Evolutionary conservation across 2,888 invertebrate species (phyloP).

Genomic region (Acronicta alni): DNA sequence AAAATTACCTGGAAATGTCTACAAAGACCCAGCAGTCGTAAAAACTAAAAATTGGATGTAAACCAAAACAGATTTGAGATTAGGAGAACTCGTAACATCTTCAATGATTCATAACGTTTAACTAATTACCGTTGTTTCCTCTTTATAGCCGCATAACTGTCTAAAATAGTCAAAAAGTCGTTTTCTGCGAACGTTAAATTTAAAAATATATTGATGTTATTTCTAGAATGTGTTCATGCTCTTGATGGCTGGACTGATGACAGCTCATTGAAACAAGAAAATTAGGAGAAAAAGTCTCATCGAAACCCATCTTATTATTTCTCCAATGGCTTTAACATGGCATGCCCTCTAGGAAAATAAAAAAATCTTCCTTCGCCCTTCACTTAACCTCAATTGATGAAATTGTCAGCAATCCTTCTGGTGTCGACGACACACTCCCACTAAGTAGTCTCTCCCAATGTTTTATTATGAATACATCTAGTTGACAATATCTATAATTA

Average conservation of each 20-base stretch:
- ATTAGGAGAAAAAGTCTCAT: constrained; percentile 12
- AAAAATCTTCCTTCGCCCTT: no score
- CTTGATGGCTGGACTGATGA: constrained; percentile 7
- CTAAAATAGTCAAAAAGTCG: constrained; percentile 21
- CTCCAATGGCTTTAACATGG: constrained; percentile 10
- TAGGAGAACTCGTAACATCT: constrained; percentile 42
- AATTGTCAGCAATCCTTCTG: constrained; percentile 32
- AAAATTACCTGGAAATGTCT: constrained; percentile 33
- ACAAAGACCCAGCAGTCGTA: constrained; percentile 40
- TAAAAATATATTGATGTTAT: constrained; percentile 28
- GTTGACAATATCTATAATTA: no score
- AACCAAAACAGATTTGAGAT: constrained; percentile 48
- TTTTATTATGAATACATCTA: not conserved
- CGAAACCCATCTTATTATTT: constrained; percentile 13
- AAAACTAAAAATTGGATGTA: constrained; percentile 51
- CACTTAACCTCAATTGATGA: constrained; percentile 34
- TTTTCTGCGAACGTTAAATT: constrained; percentile 32
- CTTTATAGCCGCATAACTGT: constrained; percentile 19
- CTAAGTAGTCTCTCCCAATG: constrained; percentile 31
- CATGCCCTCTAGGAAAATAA: no score
- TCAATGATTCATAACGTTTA: constrained; percentile 42
- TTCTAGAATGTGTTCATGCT: constrained; percentile 36
- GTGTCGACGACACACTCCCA: constrained; percentile 39
- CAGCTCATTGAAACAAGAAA: constrained; percentile 18
- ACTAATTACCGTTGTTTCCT: constrained; percentile 31